phyloP scores from a whole-genome alignment of 2,888 invertebrate genomes.

The Idaea aversata region DNA sequence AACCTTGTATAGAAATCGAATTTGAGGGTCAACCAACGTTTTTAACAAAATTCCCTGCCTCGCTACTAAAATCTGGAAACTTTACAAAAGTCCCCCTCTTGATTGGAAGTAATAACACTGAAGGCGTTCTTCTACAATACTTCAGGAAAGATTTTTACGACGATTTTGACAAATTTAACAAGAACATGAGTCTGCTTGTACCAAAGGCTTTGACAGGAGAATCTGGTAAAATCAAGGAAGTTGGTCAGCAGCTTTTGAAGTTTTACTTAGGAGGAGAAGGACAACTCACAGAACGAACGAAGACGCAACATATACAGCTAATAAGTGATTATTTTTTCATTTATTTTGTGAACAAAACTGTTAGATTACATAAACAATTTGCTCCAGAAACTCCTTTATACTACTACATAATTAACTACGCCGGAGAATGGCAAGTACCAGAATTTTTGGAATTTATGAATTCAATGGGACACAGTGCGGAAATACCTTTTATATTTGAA shows the following conservation, averaged over 20 bases:
- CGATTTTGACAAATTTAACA: conserved; percentile 58
- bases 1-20: conserved; percentile 67
- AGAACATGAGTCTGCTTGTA: conserved; percentile 53
- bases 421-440: conserved; percentile 62
- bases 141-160: conserved; percentile 48
- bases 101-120: conserved; percentile 66
- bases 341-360: conserved; percentile 64
- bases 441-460: conserved; percentile 47
- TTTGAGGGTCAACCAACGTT: conserved; percentile 69
- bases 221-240: conserved; percentile 43
- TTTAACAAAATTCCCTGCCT: conserved; percentile 58
- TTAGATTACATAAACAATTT: conserved; percentile 55
- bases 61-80: conserved; percentile 63
- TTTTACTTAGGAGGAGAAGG: conserved; percentile 63
- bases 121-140: conserved; percentile 53
- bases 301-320: conserved; percentile 61
- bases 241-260: conserved; percentile 57
- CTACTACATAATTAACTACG: conserved; percentile 63
- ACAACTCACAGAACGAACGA: conserved; percentile 51
- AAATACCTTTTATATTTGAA: conserved; percentile 64
- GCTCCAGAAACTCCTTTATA: conserved; percentile 58
- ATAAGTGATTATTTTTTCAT: conserved; percentile 67
- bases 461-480: conserved; percentile 60
- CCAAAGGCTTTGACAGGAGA: conserved; percentile 55
- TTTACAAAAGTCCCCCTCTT: conserved; percentile 70